A percentile compares a stretch with the other conserved stretches of the same genome.
phyloP scores from a whole-genome alignment of 2,113 vertebrate species.

The Triplophysa tibetana region DNA sequence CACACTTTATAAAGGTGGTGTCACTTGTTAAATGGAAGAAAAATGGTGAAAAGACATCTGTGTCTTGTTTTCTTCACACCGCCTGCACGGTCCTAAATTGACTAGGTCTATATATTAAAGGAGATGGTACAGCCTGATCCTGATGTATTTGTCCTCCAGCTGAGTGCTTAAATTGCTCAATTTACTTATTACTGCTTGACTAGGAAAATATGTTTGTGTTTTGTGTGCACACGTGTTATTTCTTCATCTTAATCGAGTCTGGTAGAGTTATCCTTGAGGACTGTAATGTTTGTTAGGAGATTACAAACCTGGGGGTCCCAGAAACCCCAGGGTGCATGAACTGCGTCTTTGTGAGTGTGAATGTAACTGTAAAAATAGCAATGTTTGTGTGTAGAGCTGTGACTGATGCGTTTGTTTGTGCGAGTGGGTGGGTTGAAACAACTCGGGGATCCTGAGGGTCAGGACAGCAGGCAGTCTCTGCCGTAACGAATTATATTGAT shows the following conservation, averaged over 20 bases:
- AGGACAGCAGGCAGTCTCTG: constrained; percentile 66
- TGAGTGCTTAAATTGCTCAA: constrained; percentile 79
- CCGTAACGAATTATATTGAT: constrained; percentile 83
- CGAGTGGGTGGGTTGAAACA: constrained; percentile 36
- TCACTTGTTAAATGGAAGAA: constrained; percentile 61
- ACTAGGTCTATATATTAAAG: constrained; percentile 55
- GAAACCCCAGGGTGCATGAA: constrained; percentile 52
- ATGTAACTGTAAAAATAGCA: constrained; percentile 40
- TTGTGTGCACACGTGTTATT: constrained; percentile 62
- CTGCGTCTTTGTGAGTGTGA: constrained; percentile 47
- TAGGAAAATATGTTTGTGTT: constrained; percentile 79
- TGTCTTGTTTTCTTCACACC: background rate
- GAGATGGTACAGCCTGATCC: constrained; percentile 69
- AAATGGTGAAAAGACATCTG: constrained; percentile 26
- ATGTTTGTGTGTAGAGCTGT: constrained; percentile 31
- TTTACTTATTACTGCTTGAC: constrained; percentile 85
- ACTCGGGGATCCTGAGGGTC: constrained; percentile 62
- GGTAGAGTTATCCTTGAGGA: constrained; percentile 63
- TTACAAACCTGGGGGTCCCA: constrained; percentile 60
- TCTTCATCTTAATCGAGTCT: constrained; percentile 71
- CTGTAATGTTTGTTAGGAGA: constrained; percentile 64
- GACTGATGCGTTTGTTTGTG: constrained; percentile 44
- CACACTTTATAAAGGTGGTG: constrained; percentile 58
- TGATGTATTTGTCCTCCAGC: constrained; percentile 75
- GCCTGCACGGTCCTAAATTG: background rate